Evolutionary conservation across 2,797 vertebrate species (phyloP).

Genomic region (Gouania willdenowi): DNA sequence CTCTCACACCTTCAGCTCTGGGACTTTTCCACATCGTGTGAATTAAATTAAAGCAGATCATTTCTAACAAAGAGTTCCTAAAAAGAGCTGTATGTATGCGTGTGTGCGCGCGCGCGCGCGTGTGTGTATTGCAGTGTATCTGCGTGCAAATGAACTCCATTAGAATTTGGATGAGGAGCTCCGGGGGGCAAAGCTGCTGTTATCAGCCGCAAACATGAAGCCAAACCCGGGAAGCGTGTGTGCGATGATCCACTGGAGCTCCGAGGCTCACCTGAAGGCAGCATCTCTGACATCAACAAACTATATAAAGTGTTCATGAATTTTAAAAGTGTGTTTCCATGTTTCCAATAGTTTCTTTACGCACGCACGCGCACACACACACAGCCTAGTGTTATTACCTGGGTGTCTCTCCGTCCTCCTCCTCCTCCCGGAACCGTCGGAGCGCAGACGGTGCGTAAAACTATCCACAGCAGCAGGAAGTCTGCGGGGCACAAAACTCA

Average conservation of each 20-base stretch:
- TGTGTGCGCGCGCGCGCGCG: no score
- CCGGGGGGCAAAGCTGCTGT: constrained; percentile 72
- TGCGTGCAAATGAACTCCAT: constrained; percentile 77
- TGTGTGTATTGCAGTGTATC: constrained; percentile 55
- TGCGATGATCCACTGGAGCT: no score
- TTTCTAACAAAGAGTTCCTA: constrained; percentile 32
- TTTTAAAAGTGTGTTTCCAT: no score
- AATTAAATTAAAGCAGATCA: constrained; percentile 50
- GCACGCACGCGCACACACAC: no score
- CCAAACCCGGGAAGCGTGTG: no score
- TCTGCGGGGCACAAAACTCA: constrained; percentile 42
- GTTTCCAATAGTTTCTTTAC: no score
- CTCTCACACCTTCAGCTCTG: no score
- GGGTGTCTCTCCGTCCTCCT: constrained; percentile 32
- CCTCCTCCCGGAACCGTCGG: constrained; percentile 27
- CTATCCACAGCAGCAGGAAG: constrained; percentile 68
- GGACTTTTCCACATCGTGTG: constrained; percentile 1
- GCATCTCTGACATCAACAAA: no score
- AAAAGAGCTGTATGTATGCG: background rate
- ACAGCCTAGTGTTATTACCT: no score
- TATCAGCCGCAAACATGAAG: no score
- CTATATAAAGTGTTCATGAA: no score
- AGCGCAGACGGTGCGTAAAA: constrained; percentile 41
- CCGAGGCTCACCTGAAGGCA: no score
- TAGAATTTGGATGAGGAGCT: constrained; percentile 79